A percentile compares a stretch with the other conserved stretches of the same genome.
Evolutionary conservation across 2,888 invertebrate genomes (phyloP).

Genomic region (Netelia inedita): DNA sequence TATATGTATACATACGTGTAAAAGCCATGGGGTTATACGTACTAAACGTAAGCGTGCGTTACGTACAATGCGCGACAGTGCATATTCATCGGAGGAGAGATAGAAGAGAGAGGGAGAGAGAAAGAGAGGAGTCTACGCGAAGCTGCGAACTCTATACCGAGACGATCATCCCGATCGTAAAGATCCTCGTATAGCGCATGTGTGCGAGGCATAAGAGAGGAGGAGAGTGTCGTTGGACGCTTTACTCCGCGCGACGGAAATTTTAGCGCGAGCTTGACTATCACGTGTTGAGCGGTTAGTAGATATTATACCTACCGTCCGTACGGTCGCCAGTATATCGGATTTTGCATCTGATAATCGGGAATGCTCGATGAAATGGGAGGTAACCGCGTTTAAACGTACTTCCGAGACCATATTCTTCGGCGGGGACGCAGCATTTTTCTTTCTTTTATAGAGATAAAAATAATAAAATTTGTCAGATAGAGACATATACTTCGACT

Average conservation of each 20-base stretch:
- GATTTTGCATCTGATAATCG: constrained; percentile 18
- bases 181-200: constrained; percentile 41
- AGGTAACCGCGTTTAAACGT: constrained; percentile 36
- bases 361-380: constrained; percentile 28
- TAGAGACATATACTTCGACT: background rate
- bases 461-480: background rate
- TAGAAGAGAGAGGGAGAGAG: constrained; percentile 15
- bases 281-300: constrained; percentile 45
- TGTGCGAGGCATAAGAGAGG: constrained; percentile 3
- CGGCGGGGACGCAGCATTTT: background rate
- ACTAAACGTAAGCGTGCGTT: constrained; percentile 31
- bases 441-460: background rate
- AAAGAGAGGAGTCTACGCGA: constrained; percentile 37
- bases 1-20: constrained; percentile 24
- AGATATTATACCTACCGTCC: constrained; percentile 1
- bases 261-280: constrained; percentile 51
- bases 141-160: constrained; percentile 50
- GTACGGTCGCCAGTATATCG: background rate
- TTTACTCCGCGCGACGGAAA: constrained; percentile 42
- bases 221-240: constrained; percentile 36
- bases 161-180: constrained; percentile 66
- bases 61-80: constrained; percentile 43
- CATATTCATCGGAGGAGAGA: background rate
- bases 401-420: constrained; percentile 8
- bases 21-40: constrained; percentile 48